Evolutionary conservation across 2,888 invertebrate genomes (phyloP).

Genomic region (Epinotia demarniana): DNA sequence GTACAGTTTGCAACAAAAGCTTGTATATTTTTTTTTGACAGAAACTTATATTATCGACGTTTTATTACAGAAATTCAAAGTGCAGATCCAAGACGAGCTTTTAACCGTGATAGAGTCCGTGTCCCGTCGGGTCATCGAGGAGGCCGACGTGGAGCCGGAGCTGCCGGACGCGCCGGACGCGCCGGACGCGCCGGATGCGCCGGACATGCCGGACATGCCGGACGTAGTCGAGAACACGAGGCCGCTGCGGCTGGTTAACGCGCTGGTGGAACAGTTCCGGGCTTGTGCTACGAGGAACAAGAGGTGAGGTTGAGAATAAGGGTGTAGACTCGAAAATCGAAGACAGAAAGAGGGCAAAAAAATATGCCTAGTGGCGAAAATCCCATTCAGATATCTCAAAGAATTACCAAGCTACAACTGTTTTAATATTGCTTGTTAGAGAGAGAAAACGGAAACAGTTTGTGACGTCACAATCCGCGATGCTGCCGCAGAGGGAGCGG

Average conservation of each 20-base stretch:
- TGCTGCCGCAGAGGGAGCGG: too few relatives aligned
- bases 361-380: too few relatives aligned
- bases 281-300: constrained; percentile 73
- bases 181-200: constrained; percentile 42
- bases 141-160: constrained; percentile 73
- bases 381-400: too few relatives aligned
- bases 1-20: too few relatives aligned
- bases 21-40: too few relatives aligned
- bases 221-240: constrained; percentile 65
- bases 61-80: constrained; percentile 88
- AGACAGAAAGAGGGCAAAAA: too few relatives aligned
- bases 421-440: too few relatives aligned
- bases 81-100: constrained; percentile 92
- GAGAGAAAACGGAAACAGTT: too few relatives aligned
- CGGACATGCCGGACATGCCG: constrained; percentile 51
- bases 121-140: constrained; percentile 90
- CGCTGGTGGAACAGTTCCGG: constrained; percentile 72
- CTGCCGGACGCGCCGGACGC: constrained; percentile 34
- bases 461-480: too few relatives aligned
- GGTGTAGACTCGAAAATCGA: too few relatives aligned
- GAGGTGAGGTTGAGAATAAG: constrained; percentile 58
- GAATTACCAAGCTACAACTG: too few relatives aligned
- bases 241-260: constrained; percentile 67
- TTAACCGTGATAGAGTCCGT: constrained; percentile 91
- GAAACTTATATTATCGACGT: background rate